Conservation (phyloP, 2,113 vertebrate species). For the Rafetus swinhoei region DNA sequence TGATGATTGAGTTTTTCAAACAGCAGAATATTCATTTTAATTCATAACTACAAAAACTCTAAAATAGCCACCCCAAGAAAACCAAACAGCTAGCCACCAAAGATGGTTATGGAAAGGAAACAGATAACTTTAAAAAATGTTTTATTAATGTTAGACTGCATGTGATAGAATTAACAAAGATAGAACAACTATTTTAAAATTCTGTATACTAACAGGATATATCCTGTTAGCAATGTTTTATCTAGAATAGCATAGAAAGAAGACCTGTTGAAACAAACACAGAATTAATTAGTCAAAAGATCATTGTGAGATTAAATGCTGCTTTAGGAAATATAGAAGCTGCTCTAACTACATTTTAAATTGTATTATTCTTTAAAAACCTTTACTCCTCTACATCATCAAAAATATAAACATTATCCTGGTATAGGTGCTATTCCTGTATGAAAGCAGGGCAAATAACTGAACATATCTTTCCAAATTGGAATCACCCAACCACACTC, state of each 20-base stretch:
- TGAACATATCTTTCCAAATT: background rate
- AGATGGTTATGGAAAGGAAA: background rate
- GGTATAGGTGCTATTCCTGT: background rate
- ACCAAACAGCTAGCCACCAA: conserved; percentile 33
- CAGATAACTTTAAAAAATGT: background rate
- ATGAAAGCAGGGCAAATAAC: background rate
- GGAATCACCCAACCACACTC: background rate
- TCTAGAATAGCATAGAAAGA: conserved; percentile 8
- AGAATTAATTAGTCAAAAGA: background rate
- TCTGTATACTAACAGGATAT: background rate
- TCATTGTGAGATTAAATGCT: background rate
- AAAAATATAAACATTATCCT: background rate
- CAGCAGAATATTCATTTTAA: conserved; percentile 31
- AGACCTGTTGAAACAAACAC: background rate
- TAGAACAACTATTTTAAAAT: background rate
- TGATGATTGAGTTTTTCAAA: conserved; percentile 1
- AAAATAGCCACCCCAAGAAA: background rate
- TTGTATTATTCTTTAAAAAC: background rate
- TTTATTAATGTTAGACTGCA: conserved; percentile 47
- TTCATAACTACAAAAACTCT: background rate
- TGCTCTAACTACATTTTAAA: background rate
- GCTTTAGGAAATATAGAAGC: background rate
- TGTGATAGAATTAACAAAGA: background rate
- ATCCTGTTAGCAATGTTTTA: background rate
- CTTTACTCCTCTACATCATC: background rate